Evolutionary conservation across 1,140 invertebrate species (phyloP).

Genomic region (Bacillus rossius): DNA sequence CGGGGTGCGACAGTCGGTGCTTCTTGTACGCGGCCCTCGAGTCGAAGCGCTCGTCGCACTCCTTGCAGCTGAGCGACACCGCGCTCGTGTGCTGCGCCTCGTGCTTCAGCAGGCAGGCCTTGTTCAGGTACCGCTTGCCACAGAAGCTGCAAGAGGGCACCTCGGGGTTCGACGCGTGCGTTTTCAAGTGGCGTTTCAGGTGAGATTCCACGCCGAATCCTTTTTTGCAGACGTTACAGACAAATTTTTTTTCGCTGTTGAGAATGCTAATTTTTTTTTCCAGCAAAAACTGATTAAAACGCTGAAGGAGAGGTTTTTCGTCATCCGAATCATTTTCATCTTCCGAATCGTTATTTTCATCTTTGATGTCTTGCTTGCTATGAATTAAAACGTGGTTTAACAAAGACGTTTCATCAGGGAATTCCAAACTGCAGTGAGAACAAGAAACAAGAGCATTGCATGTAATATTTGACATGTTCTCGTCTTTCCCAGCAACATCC

Average conservation of each 20-base stretch:
- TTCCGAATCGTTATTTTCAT: background rate
- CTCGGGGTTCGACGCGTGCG: background rate
- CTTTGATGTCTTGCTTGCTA: background rate
- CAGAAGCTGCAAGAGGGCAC: constrained; percentile 22
- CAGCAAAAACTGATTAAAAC: background rate
- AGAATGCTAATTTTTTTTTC: background rate
- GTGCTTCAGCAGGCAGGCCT: constrained; percentile 36
- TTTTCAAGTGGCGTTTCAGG: background rate
- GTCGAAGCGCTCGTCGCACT: constrained; percentile 41
- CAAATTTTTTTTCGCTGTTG: background rate
- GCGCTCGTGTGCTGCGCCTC: constrained; percentile 43
- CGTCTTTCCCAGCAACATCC: no score
- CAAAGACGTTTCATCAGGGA: background rate
- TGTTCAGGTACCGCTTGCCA: constrained; percentile 39
- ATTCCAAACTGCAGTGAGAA: background rate
- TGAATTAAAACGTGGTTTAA: background rate
- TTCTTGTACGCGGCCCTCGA: constrained; percentile 22
- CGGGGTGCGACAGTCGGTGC: constrained; percentile 42
- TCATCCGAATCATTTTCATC: background rate
- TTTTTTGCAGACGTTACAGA: constrained; percentile 1
- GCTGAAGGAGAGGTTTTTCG: background rate
- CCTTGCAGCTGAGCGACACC: constrained; percentile 43
- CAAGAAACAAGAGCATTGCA: background rate
- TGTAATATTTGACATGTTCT: no score
- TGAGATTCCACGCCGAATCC: background rate